Percentiles rank a stretch among this genome's conserved stretches.
phyloP scores from a whole-genome alignment of 2,113 vertebrate genomes.

The Lophochroa leadbeateri region DNA sequence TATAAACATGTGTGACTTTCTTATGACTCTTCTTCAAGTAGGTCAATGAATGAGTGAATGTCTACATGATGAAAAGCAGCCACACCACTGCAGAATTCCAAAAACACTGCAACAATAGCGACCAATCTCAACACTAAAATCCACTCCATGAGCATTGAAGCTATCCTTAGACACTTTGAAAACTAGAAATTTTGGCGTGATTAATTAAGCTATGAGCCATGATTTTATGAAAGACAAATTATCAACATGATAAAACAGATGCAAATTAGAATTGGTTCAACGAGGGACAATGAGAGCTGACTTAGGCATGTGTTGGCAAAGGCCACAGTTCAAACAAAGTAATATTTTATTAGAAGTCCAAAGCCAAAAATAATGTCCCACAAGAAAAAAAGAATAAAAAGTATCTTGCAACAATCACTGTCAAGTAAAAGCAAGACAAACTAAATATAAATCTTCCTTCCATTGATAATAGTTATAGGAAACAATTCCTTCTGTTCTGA shows the following conservation, averaged over 20 bases:
- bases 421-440: background rate
- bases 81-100: background rate
- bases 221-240: constrained; percentile 33
- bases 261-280: constrained; percentile 19
- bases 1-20: background rate
- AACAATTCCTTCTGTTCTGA: background rate
- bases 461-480: background rate
- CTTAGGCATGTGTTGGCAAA: background rate
- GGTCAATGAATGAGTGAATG: background rate
- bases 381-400: background rate
- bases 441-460: background rate
- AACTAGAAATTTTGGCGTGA: background rate
- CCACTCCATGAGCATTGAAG: background rate
- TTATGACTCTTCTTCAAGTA: background rate
- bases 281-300: background rate
- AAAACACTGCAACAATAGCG: background rate
- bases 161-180: background rate
- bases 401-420: background rate
- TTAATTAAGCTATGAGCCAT: background rate
- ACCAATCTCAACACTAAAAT: background rate
- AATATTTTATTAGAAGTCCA: background rate
- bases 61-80: background rate
- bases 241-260: background rate
- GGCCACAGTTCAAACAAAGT: background rate
- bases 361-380: background rate